Percentiles rank a stretch among this genome's conserved stretches.
These are phyloP conservation scores for Amphiduros pacificus DNA, from an alignment of 2,888 invertebrate genomes.

Conservation along the genomic window DNA sequence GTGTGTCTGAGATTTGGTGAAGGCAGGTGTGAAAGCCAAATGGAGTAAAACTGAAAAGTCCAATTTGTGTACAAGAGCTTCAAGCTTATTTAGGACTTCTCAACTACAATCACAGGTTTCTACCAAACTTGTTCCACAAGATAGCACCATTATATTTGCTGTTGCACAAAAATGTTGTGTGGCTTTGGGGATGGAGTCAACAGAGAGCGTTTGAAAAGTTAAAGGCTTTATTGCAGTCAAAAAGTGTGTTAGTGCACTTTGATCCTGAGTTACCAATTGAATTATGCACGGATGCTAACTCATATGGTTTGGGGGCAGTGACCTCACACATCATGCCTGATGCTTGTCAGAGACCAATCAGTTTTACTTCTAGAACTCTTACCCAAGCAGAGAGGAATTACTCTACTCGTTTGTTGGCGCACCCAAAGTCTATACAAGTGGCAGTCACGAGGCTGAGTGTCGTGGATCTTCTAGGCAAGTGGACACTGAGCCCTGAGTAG, in stretches of 20 bases:
- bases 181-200: not conserved
- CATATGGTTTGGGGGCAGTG: slow-evolving; percentile 2
- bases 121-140: not conserved
- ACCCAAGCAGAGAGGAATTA: slow-evolving; percentile 11
- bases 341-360: slow-evolving; percentile 1
- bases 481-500: no score
- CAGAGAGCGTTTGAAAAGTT: not conserved
- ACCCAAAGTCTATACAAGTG: no score
- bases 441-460: no score
- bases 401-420: no score
- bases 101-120: not conserved
- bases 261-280: slow-evolving; percentile 4
- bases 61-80: not conserved
- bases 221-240: not conserved
- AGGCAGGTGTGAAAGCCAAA: no score
- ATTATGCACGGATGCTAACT: not conserved
- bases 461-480: no score
- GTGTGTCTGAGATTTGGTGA: no score
- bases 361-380: slow-evolving; percentile 1
- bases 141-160: not conserved
- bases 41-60: no score
- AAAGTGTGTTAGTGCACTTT: slow-evolving; percentile 4
- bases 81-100: slow-evolving; percentile 1
- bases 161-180: not conserved
- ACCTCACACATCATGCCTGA: not conserved